Base-by-base conservation (phyloP, 1,140 invertebrate species). In the Ectropis grisescens region DNA sequence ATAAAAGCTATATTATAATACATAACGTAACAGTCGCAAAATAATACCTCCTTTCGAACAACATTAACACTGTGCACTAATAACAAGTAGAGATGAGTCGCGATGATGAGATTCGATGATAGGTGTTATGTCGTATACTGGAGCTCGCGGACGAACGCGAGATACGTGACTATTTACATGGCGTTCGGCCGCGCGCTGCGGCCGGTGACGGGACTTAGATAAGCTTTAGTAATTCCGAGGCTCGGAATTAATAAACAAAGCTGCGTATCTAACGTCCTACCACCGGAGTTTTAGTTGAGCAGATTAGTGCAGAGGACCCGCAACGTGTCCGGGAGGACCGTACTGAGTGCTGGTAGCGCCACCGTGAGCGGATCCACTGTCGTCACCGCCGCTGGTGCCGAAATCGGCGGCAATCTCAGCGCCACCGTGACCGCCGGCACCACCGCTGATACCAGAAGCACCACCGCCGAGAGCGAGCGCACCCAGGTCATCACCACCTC, bases 1-100 rank as follows among this genome's bases (percentile, higher is more conserved):
- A 66, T 71, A 68, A 68, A 75, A 74, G 65, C 62, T 70, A 72
- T 66, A 39, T 58, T 57, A 58, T 65, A 59, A 68, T 69, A 70
- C 58, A 75, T 69, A 71, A 74, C 69, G 53, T 74, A 78, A 78
- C 72, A 78, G 70, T 72, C 66, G 61, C 59, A 65, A 66, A 59
- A 65, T 62, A 65, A 65, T 62, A 68, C 56, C 58, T 56, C 52
- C 49, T 65, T 62, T 61, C 40, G 51, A 58, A 71, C 54, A 70
- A 70, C 60, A 59, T 60, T 71, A 75, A 75, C 70, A 75, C 54
- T 68, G 70, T 79, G 74, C 74, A 68, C 67, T 65, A 74, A 72
- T 74, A 76, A 79, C 74, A 66, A 79, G 67, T 75, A 66, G 58
- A 53, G 44, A 67, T 64, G 67, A 64, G 50, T 61, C 46, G 47